Evolutionary conservation across 2,113 vertebrate species (phyloP).

Genomic region (Grammomys dolichurus): DNA sequence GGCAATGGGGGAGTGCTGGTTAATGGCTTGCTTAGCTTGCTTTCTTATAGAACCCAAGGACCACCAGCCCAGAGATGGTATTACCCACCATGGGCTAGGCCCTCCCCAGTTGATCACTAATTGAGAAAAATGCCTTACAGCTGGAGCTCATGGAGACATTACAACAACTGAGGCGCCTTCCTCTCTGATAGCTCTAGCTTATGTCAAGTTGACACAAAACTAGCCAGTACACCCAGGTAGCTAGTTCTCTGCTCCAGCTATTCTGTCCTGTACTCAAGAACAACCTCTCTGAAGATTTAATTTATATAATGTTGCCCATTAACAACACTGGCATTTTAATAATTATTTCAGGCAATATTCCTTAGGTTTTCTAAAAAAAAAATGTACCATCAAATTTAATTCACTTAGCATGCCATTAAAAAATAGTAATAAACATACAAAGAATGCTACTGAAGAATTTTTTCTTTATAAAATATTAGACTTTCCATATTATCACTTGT

Average conservation of each 20-base stretch:
- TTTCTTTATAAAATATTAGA: not conserved
- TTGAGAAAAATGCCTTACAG: not conserved
- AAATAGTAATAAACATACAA: not conserved
- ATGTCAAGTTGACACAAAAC: not conserved
- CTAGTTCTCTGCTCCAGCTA: not conserved
- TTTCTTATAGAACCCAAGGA: not conserved
- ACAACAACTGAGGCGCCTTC: not conserved
- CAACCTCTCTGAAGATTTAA: not conserved
- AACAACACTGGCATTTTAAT: conserved; percentile 5
- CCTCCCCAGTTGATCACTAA: not conserved
- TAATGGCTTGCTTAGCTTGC: not conserved
- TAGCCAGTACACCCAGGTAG: not conserved
- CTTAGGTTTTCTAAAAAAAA: not conserved
- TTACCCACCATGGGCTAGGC: not conserved
- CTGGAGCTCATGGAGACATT: not conserved
- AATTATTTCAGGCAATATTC: not conserved
- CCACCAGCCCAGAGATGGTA: not conserved
- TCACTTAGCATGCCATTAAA: not conserved
- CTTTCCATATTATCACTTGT: not conserved
- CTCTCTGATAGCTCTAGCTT: not conserved
- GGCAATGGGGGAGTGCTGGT: not conserved
- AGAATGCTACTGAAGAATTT: not conserved
- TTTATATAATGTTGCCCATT: not conserved
- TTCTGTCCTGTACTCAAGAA: not conserved
- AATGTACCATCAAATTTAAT: not conserved